phyloP scores from a whole-genome alignment of 2,797 vertebrate genomes.

The Eupleurogrammus muticus region DNA sequence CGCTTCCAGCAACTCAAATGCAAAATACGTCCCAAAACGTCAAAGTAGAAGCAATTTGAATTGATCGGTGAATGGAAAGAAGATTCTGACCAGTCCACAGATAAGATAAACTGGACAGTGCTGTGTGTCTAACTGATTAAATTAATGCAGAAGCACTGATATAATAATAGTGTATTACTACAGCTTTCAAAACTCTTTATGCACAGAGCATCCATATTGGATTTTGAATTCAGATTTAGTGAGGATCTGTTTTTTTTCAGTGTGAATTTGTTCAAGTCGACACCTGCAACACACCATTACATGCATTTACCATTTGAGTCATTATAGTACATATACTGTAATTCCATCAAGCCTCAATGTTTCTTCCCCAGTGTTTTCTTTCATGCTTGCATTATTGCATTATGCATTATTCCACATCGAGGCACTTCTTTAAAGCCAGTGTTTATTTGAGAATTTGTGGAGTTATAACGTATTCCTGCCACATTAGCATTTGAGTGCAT shows the following conservation, averaged over 20 bases:
- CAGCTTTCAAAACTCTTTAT: no score
- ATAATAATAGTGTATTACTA: no score
- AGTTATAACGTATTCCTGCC: not conserved
- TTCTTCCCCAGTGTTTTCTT: not conserved
- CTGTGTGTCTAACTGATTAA: no score
- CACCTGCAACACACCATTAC: not conserved
- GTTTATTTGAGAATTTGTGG: not conserved
- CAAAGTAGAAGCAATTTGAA: not conserved
- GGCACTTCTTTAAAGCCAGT: not conserved
- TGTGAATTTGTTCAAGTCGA: no score
- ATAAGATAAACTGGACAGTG: no score
- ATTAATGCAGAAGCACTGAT: no score
- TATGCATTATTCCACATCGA: not conserved
- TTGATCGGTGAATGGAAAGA: not conserved
- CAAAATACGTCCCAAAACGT: not conserved
- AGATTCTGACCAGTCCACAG: not conserved
- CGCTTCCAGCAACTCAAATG: not conserved
- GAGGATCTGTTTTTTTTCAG: no score
- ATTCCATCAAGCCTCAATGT: no score
- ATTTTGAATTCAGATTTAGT: no score
- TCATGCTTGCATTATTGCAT: not conserved
- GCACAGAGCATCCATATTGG: no score
- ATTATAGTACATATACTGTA: not conserved
- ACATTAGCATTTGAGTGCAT: slow-evolving; percentile 21
- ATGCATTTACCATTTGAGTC: not conserved